Base-by-base conservation (phyloP, 2,888 invertebrate genomes). In the Antheraea yamamai region DNA sequence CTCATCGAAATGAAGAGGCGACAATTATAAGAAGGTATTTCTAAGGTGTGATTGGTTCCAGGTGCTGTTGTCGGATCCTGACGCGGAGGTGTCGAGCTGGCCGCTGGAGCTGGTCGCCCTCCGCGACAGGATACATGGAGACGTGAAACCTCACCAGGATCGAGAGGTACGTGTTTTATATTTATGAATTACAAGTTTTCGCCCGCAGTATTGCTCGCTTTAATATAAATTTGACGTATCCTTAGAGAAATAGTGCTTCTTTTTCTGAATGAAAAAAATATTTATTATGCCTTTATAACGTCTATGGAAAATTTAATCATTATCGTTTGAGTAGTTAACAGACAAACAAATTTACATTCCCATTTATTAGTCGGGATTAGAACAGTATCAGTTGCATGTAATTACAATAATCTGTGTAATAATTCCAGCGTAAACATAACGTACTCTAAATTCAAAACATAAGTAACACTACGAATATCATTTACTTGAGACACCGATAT, bases 41-140 rank as follows among this genome's bases (percentile, higher is more conserved):
- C 64, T 66, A 30, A 66, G 30, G 16, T 30, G 16, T 66, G 14
- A 26, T 66, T 64, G 16, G 58, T 77, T n/a, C 35, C 89, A 97
- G 97, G 96, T 96, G 85, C 91, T 97, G 83, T 95, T 97, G 80
- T 95, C 95, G 12, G 96, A 96, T 84, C 96, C 97, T 39, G 95
- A 96, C 78, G 96, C 96, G 75, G 96, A 96, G 85, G 96, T 96
- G 88, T 96, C 97, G 75, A 95, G 95, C 84, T 97, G 97, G 97
- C 97, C 97, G 66, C 91, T 96, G 77, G 97, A 97, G 91, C 94
- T 97, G 80, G 95, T 97, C 74, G 96, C 97, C 79, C 90, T 97
- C 64, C 93, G 97, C 23, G 96, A 97, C 90, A 96, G 96, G 91
- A 97, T 97, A 79, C 96, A 97, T 75, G 96, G 96, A 35, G 96